Base-by-base conservation (phyloP, 2,113 vertebrate genomes). In the Taurulus bubalis region DNA sequence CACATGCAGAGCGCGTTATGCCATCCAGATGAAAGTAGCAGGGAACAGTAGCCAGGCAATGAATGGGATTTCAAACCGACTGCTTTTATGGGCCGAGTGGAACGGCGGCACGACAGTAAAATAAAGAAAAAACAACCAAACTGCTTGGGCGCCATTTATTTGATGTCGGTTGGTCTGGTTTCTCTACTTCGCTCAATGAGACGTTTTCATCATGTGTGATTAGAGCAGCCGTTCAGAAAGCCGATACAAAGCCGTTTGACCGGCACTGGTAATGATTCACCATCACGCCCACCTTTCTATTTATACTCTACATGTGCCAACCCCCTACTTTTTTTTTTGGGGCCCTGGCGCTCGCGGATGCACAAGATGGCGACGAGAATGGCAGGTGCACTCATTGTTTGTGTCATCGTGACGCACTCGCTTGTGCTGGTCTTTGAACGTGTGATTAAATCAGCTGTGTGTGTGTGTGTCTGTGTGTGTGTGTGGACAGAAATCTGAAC, bases 391-490 rank as follows among this genome's bases (percentile, higher is more conserved):
- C 12, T 77, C 36, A 56, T 58, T 67, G 42, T 38, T n/a, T 60
- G 30, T 24, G 38, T 67, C 71, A 3, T 55, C 67, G 10, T 59
- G 65, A 58, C 47, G 26, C 68, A 56, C 30, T 24, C 1, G 3
- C 64, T 36, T 22, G 55, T 40, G 67, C 53, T 28, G 10, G 1
- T 76, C 74, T 81, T 75, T 77, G 22, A 64, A 60, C 0, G 16
- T 55, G 47, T 63, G 65, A 80, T 68, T 77, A 75, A 87, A 74
- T 79, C 75, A 42, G 58, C 38, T 18, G 16, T 47, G 45, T 47
- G 16, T 2, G 45, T 47, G 45, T 47, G 45, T 18, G 45, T 47
- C 3, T 14, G 45, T 47, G 45, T 18, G 45, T 47, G 45, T 18
- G 49, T 20, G 18, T 70, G 6, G 69, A 36, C 20, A 20, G 3